Conservation (phyloP, 2,113 vertebrate species). For the Sisor rabdophorus region DNA sequence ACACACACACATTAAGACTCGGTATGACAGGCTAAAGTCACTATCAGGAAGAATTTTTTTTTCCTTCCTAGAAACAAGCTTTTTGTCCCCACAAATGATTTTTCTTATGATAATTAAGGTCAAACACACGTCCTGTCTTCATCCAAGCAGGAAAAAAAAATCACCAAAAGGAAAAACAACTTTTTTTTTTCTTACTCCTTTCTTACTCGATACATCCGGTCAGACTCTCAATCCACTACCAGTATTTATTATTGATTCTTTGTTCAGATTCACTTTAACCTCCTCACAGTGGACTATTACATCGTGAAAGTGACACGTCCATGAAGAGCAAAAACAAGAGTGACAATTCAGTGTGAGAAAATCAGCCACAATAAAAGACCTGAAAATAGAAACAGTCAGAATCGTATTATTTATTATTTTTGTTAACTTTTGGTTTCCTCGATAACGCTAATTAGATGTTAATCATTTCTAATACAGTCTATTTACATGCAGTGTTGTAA, state of each 20-base stretch:
- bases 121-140: background rate
- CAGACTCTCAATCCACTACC: no score
- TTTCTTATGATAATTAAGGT: background rate
- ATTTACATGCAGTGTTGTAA: no score
- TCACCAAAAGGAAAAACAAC: background rate
- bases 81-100: background rate
- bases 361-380: background rate
- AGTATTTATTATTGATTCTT: background rate
- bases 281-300: background rate
- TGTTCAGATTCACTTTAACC: background rate
- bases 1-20: background rate
- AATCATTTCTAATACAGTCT: no score
- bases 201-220: background rate
- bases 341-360: background rate
- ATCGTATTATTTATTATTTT: background rate
- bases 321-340: background rate
- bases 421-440: no score
- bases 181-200: background rate
- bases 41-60: background rate
- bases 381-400: background rate
- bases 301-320: background rate
- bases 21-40: no score
- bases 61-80: background rate
- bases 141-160: background rate
- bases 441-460: no score